Evolutionary conservation across 1,140 invertebrate genomes (phyloP), one percentile per base, ranked within the genome.

Genomic region (Drosophila bocki): DNA sequence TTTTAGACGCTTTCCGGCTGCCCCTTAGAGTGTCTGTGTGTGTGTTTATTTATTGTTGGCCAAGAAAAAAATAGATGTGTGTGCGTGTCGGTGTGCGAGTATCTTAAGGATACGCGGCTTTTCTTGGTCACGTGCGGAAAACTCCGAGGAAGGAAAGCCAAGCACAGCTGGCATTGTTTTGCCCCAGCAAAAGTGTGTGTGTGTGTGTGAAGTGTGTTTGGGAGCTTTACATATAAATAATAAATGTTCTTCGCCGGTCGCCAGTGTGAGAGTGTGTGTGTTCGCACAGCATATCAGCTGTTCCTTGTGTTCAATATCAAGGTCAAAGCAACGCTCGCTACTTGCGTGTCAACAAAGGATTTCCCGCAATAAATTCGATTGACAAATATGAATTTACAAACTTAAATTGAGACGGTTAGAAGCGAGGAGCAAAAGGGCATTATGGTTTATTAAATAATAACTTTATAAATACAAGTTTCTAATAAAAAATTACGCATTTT

Each of bases 301-400:
- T 90, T 87, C 56, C 80, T 80, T 80, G 68, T 83, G 77, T 71
- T 88, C 80, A 83, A 88, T 84, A 80, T 88, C 84, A 87, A 87
- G 84, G 84, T 87, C 84, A 80, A 32, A 58, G 80, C 61, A 65
- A 48, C 42, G 39, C 62, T 48, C 33, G 67, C 74, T 39, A n/a
- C 54, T 71, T 71, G 42, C 59, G 42, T 71, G 58, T 58, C 53
- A 78, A 41, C 61, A 63, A 74, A 50, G 42, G 17, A 61, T 69
- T 61, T 29, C 48, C 37, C 56, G 9, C 53, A 68, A 37, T n/a
- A 35, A 19, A 71, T 15, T 26, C 22, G 4, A 19, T 15, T 8
- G 15, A 2, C n/a, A 26, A 47, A 33, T 12, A 9, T 5, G 0
- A 22, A 50, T 41, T 50, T 42, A 9, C 15, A 22, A 11, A 15